Conservation (phyloP, 2,888 invertebrate genomes). For the Ophioninae sp. region DNA sequence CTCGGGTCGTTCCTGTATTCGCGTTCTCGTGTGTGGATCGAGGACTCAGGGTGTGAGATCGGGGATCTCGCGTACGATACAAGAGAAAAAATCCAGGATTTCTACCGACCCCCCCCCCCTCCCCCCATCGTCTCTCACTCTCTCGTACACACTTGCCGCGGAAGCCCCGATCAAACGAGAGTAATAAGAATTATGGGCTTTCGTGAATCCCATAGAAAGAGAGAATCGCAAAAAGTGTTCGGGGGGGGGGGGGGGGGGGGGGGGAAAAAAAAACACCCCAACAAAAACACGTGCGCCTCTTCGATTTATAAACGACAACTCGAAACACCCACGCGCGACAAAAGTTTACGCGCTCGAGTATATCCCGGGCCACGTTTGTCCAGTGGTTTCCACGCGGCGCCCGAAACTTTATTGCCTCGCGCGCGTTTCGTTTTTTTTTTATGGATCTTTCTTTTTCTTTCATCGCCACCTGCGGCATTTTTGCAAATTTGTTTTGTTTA, state of each 20-base stretch:
- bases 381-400: not conserved
- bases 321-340: not conserved
- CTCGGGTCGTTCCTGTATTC: constrained; percentile 13
- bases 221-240: not conserved
- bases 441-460: too few species aligned
- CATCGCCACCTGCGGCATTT: too few species aligned
- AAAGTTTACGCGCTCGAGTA: not conserved
- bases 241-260: not conserved
- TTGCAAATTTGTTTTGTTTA: too few species aligned
- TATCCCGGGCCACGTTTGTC: not conserved
- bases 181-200: constrained; percentile 58
- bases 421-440: not conserved
- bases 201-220: constrained; percentile 41
- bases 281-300: constrained; percentile 18
- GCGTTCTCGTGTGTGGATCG: not conserved
- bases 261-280: too few species aligned
- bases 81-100: constrained; percentile 24
- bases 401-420: not conserved
- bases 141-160: not conserved
- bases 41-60: constrained; percentile 17
- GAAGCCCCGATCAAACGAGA: constrained; percentile 55
- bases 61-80: constrained; percentile 20
- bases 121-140: not conserved
- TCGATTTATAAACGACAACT: constrained; percentile 49
- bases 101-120: too few species aligned